Evolutionary conservation across 2,797 vertebrate genomes (phyloP), one percentile per base, ranked within the genome.

Genomic region (Gymnoscopelus braueri): DNA sequence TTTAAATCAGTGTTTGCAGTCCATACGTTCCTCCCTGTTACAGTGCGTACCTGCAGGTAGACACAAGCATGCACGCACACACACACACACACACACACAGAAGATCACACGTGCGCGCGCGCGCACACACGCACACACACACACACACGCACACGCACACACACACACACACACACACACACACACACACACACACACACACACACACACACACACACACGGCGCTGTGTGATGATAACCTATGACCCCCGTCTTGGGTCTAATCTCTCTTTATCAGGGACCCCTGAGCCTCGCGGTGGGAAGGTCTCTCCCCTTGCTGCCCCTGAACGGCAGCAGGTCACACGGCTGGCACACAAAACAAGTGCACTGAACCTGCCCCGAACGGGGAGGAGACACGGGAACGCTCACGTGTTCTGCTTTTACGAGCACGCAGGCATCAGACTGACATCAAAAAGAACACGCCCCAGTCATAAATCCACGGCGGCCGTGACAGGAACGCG

Each of bases 201-300:
- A 48, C 49, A n/a, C 60, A 67, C 44, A 50, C 48, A 64, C 48
- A 66, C 49, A 53, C 11, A 53, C 57, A 58, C 66, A 7, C 68
- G 65, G 72, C 19, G 69, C 63, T 71, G 63, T 24, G 75, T 78
- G 72, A 70, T 86, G 89, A 88, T 90, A 88, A 89, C 89, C 83
- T 82, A 8, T 83, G 81, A 90, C 87, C 80, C 66, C 62, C 62
- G 67, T 54, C 15, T 53, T 57, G 35, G 3, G 13, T 64, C 70
- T 85, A 75, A 86, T 87, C 81, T 72, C 35, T 11, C 66, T 69
- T 71, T 82, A 84, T 85, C 83, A 53, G 75, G 1, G 8, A 10
- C 3, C 35, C 29, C 64, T 14, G 66, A 73, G 65, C 63, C 63
- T 52, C 56, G 58, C 4, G 60, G 65, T 6, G 60, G 65, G 68